Conservation (phyloP, 1,140 invertebrate species). For the Diorhabda sublineata region DNA sequence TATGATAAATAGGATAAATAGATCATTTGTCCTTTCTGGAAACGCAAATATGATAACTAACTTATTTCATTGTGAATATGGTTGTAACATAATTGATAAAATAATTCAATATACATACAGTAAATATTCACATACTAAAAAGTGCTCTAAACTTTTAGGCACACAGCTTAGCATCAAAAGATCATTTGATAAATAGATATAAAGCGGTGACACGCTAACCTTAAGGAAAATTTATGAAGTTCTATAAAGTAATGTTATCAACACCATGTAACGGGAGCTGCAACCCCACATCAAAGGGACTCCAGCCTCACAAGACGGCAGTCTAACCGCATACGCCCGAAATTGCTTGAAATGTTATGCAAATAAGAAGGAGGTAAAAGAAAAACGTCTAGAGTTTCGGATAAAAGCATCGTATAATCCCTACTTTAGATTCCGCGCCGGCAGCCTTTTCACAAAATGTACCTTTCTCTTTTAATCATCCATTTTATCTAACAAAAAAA, state of each 20-base stretch:
- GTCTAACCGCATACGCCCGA: not conserved
- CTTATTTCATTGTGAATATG: too few relatives aligned
- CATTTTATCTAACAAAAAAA: not conserved
- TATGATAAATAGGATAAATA: too few relatives aligned
- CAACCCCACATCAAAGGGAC: not conserved
- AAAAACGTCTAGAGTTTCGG: not conserved
- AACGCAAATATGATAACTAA: too few relatives aligned
- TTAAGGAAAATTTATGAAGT: not conserved
- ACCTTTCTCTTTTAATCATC: not conserved
- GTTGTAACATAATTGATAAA: too few relatives aligned
- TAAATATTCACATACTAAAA: too few relatives aligned
- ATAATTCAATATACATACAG: too few relatives aligned
- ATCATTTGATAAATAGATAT: too few relatives aligned
- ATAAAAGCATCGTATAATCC: not conserved
- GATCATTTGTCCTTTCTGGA: too few relatives aligned
- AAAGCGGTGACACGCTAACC: too few relatives aligned
- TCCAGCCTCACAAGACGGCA: not conserved
- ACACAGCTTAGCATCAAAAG: too few relatives aligned
- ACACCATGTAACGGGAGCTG: not conserved
- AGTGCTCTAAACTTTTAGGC: too few relatives aligned
- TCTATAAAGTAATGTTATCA: not conserved
- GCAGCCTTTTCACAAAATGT: not conserved
- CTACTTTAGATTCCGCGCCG: not conserved
- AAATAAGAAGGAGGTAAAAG: not conserved
- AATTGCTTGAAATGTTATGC: conserved; percentile 2